Conservation (phyloP, 2,797 vertebrate species). For the Arvicola amphibius region DNA sequence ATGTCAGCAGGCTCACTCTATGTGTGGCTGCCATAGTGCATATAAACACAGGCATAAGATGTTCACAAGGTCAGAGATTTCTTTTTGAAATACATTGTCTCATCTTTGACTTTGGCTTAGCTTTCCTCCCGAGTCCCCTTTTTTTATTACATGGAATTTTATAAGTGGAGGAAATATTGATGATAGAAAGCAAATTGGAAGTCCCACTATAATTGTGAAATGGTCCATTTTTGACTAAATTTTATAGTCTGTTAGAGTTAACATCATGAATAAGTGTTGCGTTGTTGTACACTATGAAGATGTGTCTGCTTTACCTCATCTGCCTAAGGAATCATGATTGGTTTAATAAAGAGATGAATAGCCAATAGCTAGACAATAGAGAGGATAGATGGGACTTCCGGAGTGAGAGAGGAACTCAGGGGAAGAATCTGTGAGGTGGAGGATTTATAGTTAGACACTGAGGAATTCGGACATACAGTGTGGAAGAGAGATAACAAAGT, state of each 20-base stretch:
- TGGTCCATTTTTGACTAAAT: not conserved
- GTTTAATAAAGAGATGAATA: not conserved
- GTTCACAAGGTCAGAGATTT: not conserved
- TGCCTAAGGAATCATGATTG: not conserved
- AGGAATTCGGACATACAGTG: not conserved
- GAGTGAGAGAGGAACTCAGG: not conserved
- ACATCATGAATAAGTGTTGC: not conserved
- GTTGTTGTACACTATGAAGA: not conserved
- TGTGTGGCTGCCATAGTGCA: too few species aligned
- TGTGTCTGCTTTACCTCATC: not conserved
- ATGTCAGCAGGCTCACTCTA: not conserved
- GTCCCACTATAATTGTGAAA: not conserved
- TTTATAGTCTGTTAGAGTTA: not conserved
- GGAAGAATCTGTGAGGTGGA: not conserved
- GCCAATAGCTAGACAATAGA: not conserved
- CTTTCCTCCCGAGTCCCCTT: not conserved
- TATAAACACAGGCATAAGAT: not conserved
- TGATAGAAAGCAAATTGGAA: not conserved
- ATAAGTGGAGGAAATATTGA: not conserved
- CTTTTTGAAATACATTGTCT: not conserved
- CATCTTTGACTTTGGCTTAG: not conserved
- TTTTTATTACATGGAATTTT: not conserved
- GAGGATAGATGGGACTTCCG: not conserved
- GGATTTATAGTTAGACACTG: not conserved
- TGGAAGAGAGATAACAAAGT: not conserved